These are phyloP conservation scores for Callipepla squamata DNA, from an alignment of 2,113 vertebrate species.

Conservation along the genomic window DNA sequence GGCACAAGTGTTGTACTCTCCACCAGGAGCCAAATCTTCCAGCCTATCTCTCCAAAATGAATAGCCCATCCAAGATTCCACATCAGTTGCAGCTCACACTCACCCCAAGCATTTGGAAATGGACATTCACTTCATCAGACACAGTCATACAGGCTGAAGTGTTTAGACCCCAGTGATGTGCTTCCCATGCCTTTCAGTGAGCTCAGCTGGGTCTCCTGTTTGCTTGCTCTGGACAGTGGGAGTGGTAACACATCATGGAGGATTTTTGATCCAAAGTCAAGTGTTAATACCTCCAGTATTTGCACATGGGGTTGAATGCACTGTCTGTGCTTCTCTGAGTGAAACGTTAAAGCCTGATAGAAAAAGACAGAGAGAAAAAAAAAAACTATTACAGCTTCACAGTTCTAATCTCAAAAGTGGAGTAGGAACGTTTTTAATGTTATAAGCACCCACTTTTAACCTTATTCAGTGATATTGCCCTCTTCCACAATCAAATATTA, in stretches of 20 bases:
- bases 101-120: not conserved
- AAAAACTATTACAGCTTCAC: conserved; percentile 47
- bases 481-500: conserved; percentile 54
- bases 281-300: not conserved
- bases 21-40: not conserved
- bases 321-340: not conserved
- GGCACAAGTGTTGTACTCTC: not conserved
- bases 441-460: conserved; percentile 31
- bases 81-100: rapidly evolving
- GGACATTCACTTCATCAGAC: not conserved
- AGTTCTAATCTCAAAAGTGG: conserved; percentile 49
- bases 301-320: not conserved
- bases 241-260: not conserved
- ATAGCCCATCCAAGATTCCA: not conserved
- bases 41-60: not conserved
- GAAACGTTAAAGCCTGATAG: not conserved
- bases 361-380: not conserved
- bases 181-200: not conserved
- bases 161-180: not conserved
- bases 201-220: not conserved
- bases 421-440: conserved; percentile 50
- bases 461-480: conserved; percentile 5
- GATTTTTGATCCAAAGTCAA: not conserved
- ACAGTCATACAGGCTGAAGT: not conserved
- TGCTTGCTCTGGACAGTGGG: not conserved